Evolutionary conservation across 1,140 invertebrate genomes (phyloP).

Genomic region (Solenopsis fugax): DNA sequence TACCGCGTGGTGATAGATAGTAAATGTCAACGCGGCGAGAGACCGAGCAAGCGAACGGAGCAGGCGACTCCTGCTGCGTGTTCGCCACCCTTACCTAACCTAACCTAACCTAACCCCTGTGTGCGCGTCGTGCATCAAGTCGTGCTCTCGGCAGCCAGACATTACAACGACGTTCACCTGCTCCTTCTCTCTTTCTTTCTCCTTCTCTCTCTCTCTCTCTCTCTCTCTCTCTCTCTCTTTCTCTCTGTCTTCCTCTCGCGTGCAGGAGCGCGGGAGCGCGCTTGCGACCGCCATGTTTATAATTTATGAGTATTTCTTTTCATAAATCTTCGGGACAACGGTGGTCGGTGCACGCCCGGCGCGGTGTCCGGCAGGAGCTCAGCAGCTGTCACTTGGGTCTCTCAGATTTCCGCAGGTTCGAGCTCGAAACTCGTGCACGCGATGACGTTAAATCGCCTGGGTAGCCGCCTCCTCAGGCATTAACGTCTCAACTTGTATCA

Average conservation of each 20-base stretch:
- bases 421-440: background rate
- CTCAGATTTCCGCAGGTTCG: conserved; percentile 55
- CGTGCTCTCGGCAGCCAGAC: conserved; percentile 25
- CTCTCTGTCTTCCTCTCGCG: background rate
- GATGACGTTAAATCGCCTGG: background rate
- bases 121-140: conserved; percentile 70
- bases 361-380: conserved; percentile 64
- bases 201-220: background rate
- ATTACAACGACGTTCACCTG: conserved; percentile 16
- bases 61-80: conserved; percentile 37
- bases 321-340: conserved; percentile 77
- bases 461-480: background rate
- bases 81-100: conserved; percentile 15
- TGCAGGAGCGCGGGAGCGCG: background rate
- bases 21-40: conserved; percentile 70
- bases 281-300: conserved; percentile 68
- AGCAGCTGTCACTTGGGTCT: conserved; percentile 60
- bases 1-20: conserved; percentile 75
- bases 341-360: conserved; percentile 23
- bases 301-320: conserved; percentile 80
- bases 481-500: background rate
- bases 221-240: background rate
- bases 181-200: background rate
- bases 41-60: conserved; percentile 26
- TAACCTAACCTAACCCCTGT: conserved; percentile 26